phyloP scores from a whole-genome alignment of 2,888 invertebrate species.

The Petrolisthes manimaculis region DNA sequence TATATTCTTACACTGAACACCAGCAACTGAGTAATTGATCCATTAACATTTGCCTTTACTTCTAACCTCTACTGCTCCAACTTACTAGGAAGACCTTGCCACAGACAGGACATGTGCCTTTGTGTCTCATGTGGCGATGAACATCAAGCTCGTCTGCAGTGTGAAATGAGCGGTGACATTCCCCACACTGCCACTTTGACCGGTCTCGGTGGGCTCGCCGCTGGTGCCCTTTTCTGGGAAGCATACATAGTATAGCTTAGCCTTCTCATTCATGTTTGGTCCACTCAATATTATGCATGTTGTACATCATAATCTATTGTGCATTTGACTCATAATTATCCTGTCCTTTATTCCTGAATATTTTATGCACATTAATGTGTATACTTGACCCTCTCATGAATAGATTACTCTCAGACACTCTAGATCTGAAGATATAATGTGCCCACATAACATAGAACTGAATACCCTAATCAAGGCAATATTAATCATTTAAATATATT shows the following conservation, averaged over 20 bases:
- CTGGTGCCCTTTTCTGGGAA: background rate
- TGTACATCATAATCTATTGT: too few relatives aligned
- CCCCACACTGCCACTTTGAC: constrained; percentile 2
- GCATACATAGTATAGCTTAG: background rate
- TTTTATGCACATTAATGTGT: too few relatives aligned
- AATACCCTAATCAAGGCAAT: too few relatives aligned
- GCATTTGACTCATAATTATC: too few relatives aligned
- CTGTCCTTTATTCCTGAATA: too few relatives aligned
- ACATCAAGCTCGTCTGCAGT: background rate
- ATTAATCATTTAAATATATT: too few relatives aligned
- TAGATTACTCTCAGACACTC: too few relatives aligned
- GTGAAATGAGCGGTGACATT: constrained; percentile 11
- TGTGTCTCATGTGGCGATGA: constrained; percentile 21
- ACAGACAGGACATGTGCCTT: constrained; percentile 17
- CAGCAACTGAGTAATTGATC: background rate
- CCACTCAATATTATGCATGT: too few relatives aligned
- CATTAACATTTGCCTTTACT: background rate
- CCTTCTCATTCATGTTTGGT: too few relatives aligned
- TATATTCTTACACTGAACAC: background rate
- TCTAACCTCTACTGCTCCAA: background rate
- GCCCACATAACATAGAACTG: too few relatives aligned
- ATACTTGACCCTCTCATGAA: too few relatives aligned
- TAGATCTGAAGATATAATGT: too few relatives aligned
- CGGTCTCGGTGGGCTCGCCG: constrained; percentile 13
- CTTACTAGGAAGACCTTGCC: constrained; percentile 25